These are phyloP conservation scores for Phrynocephalus guinanensis DNA, from an alignment of 2,797 vertebrate species.

Conservation along the genomic window DNA sequence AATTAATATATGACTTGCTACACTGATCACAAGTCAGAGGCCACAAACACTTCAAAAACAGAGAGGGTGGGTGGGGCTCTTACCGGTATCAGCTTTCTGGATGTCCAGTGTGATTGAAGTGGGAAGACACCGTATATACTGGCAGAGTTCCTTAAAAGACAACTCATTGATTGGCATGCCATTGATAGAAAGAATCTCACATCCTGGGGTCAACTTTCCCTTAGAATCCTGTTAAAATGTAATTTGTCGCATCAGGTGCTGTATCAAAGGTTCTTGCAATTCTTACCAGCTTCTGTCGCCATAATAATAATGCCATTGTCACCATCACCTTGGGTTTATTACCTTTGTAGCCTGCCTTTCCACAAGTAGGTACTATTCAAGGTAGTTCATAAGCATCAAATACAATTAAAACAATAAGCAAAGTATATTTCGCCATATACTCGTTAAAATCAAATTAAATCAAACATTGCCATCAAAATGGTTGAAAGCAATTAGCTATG, in stretches of 20 bases:
- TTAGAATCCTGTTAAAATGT: conserved; percentile 80
- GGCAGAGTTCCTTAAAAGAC: conserved; percentile 84
- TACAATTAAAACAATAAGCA: too few relatives aligned
- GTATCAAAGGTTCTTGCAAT: background rate
- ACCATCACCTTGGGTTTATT: too few relatives aligned
- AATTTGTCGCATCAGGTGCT: conserved; percentile 50
- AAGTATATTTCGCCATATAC: too few relatives aligned
- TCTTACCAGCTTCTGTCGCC: too few relatives aligned
- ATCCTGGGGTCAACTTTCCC: conserved; percentile 82
- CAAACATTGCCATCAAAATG: too few relatives aligned
- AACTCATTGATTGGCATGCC: conserved; percentile 79
- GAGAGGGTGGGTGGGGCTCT: conserved; percentile 52
- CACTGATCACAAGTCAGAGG: background rate
- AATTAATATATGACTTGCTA: too few relatives aligned
- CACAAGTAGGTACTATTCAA: too few relatives aligned
- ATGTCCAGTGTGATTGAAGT: conserved; percentile 80
- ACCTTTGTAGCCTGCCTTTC: too few relatives aligned
- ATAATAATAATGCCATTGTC: too few relatives aligned
- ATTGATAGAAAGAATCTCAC: conserved; percentile 86
- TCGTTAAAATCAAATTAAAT: too few relatives aligned
- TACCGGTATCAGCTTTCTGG: conserved; percentile 85
- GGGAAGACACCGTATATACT: conserved; percentile 84
- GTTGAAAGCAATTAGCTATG: too few relatives aligned
- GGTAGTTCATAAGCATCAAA: too few relatives aligned
- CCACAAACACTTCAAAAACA: background rate